A percentile compares a stretch with the other conserved stretches of the same genome.
These are phyloP conservation scores for Xiphophorus maculatus DNA, from an alignment of 2,113 vertebrate species.

Conservation along the genomic window DNA sequence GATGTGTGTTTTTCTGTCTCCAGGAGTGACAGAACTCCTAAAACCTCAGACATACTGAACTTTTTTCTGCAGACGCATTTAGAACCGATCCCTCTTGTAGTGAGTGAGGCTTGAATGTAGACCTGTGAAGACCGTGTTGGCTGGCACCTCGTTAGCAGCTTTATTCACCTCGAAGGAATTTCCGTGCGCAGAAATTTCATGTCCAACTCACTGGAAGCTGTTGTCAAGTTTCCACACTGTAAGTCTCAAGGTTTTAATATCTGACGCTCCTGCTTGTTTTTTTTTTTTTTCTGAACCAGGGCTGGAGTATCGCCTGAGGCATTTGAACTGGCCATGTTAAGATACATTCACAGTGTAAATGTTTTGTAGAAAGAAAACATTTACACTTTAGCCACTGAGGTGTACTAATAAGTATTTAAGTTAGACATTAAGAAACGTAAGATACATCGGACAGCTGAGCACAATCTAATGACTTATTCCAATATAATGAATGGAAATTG, in stretches of 20 bases:
- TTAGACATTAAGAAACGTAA: neutral
- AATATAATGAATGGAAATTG: no score
- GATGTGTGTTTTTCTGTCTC: neutral
- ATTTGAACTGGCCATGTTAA: neutral
- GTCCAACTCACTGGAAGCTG: constrained; percentile 42
- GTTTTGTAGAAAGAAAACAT: no score
- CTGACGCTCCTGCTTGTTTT: constrained; percentile 10
- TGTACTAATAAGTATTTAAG: neutral
- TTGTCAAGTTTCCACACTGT: constrained; percentile 37
- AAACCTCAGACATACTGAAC: no score
- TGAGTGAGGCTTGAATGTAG: neutral
- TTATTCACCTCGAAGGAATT: constrained; percentile 36
- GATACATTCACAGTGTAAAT: neutral
- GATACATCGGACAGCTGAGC: neutral
- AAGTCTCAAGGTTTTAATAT: constrained; percentile 26
- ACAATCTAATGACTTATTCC: neutral
- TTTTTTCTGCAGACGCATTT: neutral
- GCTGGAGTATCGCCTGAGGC: neutral
- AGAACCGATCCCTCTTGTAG: neutral
- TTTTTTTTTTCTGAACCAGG: neutral
- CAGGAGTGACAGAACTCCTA: no score
- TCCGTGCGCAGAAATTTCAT: constrained; percentile 20
- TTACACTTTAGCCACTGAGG: neutral
- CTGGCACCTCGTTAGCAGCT: constrained; percentile 30
- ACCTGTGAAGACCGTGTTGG: constrained; percentile 10